These are phyloP conservation scores for Macroglossus sobrinus DNA, from an alignment of 2,113 vertebrate species.

Conservation along the genomic window DNA sequence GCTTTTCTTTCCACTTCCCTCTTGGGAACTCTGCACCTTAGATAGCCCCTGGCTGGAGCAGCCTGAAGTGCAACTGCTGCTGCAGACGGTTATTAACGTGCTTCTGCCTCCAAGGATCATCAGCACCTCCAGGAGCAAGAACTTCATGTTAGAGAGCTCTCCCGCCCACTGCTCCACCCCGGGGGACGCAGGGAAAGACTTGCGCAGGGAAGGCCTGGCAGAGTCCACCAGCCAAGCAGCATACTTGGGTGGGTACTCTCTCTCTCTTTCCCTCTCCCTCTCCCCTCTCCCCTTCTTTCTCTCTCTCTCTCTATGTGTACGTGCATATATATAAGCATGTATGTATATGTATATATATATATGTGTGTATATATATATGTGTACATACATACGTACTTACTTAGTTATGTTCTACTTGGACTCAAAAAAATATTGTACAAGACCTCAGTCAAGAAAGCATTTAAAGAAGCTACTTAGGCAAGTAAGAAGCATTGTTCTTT, in stretches of 20 bases:
- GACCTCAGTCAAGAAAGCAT: background rate
- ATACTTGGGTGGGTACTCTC: slow-evolving; percentile 89
- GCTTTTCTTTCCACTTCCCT: slow-evolving; percentile 64
- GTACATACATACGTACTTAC: background rate
- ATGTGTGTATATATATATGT: background rate
- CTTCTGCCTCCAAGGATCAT: slow-evolving; percentile 97
- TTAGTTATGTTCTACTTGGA: background rate
- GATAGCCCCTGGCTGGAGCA: slow-evolving; percentile 97
- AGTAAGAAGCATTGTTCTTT: slow-evolving; percentile 35
- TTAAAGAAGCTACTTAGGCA: slow-evolving; percentile 83
- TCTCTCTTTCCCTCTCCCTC: background rate
- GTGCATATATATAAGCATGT: fast-evolving
- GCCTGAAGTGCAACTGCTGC: slow-evolving; percentile 94
- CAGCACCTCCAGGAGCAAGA: slow-evolving; percentile 98
- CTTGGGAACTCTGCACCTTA: slow-evolving; percentile 71
- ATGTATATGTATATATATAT: too few relatives aligned
- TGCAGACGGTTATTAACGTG: slow-evolving; percentile 98
- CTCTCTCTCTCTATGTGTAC: background rate
- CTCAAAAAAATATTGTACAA: background rate
- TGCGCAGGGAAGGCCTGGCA: slow-evolving; percentile 93
- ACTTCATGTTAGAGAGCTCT: slow-evolving; percentile 97
- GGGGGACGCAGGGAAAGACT: slow-evolving; percentile 93
- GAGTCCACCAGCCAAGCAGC: slow-evolving; percentile 99
- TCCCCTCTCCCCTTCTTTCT: too few relatives aligned
- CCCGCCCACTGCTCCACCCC: slow-evolving; percentile 98